A percentile compares a stretch with the other conserved stretches of the same genome.
phyloP scores from a whole-genome alignment of 2,797 vertebrate species.

The Microchirus variegatus region DNA sequence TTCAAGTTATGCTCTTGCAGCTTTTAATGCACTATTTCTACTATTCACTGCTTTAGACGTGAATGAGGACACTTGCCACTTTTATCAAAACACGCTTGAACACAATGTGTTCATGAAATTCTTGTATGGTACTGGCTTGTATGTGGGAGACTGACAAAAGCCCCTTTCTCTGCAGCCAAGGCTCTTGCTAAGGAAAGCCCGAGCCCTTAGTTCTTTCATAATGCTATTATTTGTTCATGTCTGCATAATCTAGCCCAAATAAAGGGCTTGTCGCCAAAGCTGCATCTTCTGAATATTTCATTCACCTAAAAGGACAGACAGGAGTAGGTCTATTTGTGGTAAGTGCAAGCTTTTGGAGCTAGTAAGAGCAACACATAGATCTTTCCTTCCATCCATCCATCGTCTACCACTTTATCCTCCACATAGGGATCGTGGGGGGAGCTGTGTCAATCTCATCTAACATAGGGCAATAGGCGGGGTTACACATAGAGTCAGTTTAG shows the following conservation, averaged over 20 bases:
- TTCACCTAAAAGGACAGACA: constrained; percentile 43
- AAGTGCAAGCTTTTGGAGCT: not conserved
- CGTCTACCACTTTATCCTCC: too few species aligned
- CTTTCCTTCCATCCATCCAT: too few species aligned
- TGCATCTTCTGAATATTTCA: constrained; percentile 72
- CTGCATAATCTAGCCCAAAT: constrained; percentile 68
- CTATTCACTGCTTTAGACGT: constrained; percentile 23
- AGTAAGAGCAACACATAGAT: too few species aligned
- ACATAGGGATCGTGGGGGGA: too few species aligned
- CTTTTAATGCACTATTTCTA: constrained; percentile 26
- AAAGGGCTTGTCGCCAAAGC: constrained; percentile 66
- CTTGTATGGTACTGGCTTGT: constrained; percentile 11
- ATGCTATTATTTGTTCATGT: constrained; percentile 55
- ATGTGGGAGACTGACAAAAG: constrained; percentile 18
- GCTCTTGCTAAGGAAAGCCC: constrained; percentile 22
- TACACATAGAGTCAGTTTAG: too few species aligned
- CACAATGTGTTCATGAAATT: constrained; percentile 27
- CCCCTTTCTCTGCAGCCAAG: constrained; percentile 16
- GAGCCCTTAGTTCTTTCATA: constrained; percentile 48
- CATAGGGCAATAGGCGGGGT: too few species aligned
- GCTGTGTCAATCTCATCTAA: too few species aligned
- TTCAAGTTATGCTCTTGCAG: constrained; percentile 56
- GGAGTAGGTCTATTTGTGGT: constrained; percentile 21
- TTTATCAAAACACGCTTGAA: constrained; percentile 46
- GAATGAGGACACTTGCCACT: constrained; percentile 27